phyloP scores from a whole-genome alignment of 1,140 invertebrate genomes.

The Caenorhabditis inopinata region DNA sequence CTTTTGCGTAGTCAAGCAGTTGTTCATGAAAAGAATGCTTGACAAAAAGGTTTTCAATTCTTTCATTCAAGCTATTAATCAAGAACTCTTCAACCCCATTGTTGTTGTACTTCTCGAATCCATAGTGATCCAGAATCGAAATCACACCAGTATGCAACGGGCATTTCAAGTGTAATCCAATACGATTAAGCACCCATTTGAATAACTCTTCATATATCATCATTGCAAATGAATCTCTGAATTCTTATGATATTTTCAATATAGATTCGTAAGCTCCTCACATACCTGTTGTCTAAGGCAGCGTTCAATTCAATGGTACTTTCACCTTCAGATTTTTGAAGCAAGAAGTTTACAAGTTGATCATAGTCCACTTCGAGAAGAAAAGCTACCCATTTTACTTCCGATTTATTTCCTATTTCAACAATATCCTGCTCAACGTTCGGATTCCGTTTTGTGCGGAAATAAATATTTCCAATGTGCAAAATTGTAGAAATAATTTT shows the following conservation, averaged over 20 bases:
- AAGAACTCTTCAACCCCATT: constrained; percentile 41
- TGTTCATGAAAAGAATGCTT: constrained; percentile 34
- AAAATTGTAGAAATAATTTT: constrained; percentile 34
- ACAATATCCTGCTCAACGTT: constrained; percentile 16
- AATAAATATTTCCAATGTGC: constrained; percentile 43
- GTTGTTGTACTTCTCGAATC: constrained; percentile 44
- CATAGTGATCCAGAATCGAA: constrained; percentile 36
- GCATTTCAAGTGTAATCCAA: constrained; percentile 37
- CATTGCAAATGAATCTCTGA: constrained; percentile 37
- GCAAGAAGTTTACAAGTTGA: background rate
- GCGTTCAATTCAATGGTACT: background rate
- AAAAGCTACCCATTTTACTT: constrained; percentile 39
- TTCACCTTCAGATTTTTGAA: constrained; percentile 32
- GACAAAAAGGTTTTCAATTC: constrained; percentile 34
- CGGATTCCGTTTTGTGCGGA: constrained; percentile 21
- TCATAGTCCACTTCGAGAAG: constrained; percentile 32
- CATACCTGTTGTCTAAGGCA: background rate
- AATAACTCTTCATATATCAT: constrained; percentile 44
- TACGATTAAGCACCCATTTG: constrained; percentile 41
- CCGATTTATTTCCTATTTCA: constrained; percentile 20
- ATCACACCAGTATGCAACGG: constrained; percentile 23
- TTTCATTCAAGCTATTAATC: constrained; percentile 43
- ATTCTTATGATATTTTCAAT: background rate
- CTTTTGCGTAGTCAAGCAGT: constrained; percentile 24
- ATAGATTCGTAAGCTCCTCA: too few relatives aligned